Evolutionary conservation across 2,113 vertebrate species (phyloP), one percentile per base, ranked within the genome.

Genomic region (Marmota monax): DNA sequence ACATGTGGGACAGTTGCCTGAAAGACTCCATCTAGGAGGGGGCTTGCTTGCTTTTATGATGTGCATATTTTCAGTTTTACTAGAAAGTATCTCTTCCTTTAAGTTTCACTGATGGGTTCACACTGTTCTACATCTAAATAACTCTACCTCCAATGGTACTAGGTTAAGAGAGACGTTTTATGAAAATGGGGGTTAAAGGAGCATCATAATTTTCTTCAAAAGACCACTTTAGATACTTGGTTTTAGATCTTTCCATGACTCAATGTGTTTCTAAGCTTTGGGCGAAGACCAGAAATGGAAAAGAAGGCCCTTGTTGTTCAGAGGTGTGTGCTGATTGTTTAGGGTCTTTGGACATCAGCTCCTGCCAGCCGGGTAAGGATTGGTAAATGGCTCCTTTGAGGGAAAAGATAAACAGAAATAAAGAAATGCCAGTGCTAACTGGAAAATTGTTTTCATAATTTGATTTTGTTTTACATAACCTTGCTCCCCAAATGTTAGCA

Each of bases 391-490:
- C 73, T 85, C 89, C 96, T 97, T 97, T 94, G 93, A 96, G 96
- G 77, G 90, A 93, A 96, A 97, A 96, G 96, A 97, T 96, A 97
- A 97, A 97, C 94, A 97, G 89, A 95, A 97, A 96, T 95, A 96
- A 97, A 98, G 92, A 96, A 96, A 95, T 42, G 79, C 82, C 79
- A 79, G 92, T 79, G 73, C 80, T 95, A 92, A 97, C 93, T 96
- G 70, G 95, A 95, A 97, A 95, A 96, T 84, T 90, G 94, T 92
- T 97, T 97, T 94, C 88, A 95, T 96, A 97, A 96, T 97, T 97
- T 82, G 82, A 69, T 96, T 96, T 97, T 96, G 96, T 96, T 97
- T 96, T 97, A 95, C 32, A 74, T 96, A 95, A 94, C 92, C 96
- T 97, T 96, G 94, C 27, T 96, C 83, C 95, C 73, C 45, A 88